Base-by-base conservation (phyloP, 2,888 invertebrate species). In the Polietes domitor region DNA sequence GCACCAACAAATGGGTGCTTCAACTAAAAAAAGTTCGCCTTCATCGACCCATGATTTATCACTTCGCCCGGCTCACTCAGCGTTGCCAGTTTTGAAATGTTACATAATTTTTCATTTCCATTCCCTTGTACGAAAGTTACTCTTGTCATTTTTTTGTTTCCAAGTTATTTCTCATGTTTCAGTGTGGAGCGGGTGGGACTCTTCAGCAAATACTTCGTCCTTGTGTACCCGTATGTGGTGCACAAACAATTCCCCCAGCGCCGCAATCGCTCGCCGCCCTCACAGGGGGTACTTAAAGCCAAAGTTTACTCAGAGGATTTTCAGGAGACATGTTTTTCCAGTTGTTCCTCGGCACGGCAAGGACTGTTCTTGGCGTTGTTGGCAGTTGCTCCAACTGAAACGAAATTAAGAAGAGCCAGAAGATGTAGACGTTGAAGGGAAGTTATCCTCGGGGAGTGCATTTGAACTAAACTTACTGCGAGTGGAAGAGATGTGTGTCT, bases 121-220 rank as follows among this genome's bases (percentile, higher is more conserved):
- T 61, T 77, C 75, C 74, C 43, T 37, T 61, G 28, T 43, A 28
- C 24, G 15, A 17, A 65, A 77, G 63, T 77, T 77, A 32, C 80
- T 79, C 53, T 75, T 79, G 71, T 72, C 78, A 55, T 63, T 77
- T 83, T 77, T 47, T 71, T 75, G 53, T 53, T 81, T 81, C 76
- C 84, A 84, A 84, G 70, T 78, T 75, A 81, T 84, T 81, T 79
- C 73, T 76, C 78, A 70, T 81, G 76, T 79, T 77, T 73, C 74
- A 77, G 21, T 79, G 73, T n/a, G n/a, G n/a, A n/a, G n/a, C n/a
- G n/a, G n/a, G n/a, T n/a, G n/a, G n/a, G n/a, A n/a, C n/a, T n/a
- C n/a, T n/a, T n/a, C 58, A 58, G 58, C 12, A 17, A 68, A 21
- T 68, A 15, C 19, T 41, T 21, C 6, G 1, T 43, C 12, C 58